Evolutionary conservation across 2,113 vertebrate species (phyloP), one percentile per base, ranked within the genome.

Genomic region (Chroicocephalus ridibundus): DNA sequence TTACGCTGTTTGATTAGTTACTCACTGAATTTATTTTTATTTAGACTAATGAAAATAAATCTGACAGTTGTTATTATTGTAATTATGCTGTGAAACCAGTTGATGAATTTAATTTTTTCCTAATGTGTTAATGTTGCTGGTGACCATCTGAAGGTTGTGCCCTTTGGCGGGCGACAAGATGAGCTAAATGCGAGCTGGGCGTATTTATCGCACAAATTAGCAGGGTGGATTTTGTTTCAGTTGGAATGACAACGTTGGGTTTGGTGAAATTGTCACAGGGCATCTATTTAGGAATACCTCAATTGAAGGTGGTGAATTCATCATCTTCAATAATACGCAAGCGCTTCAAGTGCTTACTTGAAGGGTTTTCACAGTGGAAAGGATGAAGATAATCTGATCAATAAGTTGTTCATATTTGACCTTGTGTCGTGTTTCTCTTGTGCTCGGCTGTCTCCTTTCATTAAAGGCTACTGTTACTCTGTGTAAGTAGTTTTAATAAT

Each of bases 301-400:
- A 46, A 26, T 9, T 16, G 54, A 22, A 87, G 25, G 44, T 57
- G 65, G 36, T 34, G 40, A 36, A 54, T 52, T 61, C 14, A 11
- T 64, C 15, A 16, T 20, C 18, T 80, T 55, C 6, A 2, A 2
- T 46, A 49, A 64, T 12, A 36, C 0, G 0, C 15, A 36, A 25
- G 13, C 20, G 16, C 57, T 51, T 44, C 4, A 42, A 25, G 44
- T 40, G 40, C 24, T 80, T 58, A 10, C 38, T 68, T 60, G 65
- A 15, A 52, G 25, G 31, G 6, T 76, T 77, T 60, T 47, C 34
- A 2, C 36, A 25, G 61, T 20, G 26, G 38, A 36, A 44, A 27
- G 42, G 47, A 34, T 47, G 62, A 36, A 60, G 51, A 68, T 66
- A 57, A 76, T 76, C 7, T 44, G 5, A 27, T 52, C 49, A 71